These are phyloP conservation scores for Lucifuga dentata DNA, from an alignment of 2,113 vertebrate species.

Conservation along the genomic window DNA sequence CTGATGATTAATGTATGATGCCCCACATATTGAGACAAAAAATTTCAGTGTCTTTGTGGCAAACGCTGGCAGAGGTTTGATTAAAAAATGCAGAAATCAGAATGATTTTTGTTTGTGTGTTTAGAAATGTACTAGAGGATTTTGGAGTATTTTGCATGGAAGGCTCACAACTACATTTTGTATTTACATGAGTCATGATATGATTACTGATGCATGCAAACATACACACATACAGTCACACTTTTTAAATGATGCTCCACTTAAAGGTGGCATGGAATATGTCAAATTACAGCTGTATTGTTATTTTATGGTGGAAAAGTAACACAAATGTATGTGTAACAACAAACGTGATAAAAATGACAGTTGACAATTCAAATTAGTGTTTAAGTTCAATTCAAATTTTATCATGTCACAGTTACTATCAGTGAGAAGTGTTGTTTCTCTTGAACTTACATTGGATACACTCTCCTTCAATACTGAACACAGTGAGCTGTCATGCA, in stretches of 20 bases:
- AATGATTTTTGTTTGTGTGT: conserved; percentile 39
- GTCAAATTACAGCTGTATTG: too few species aligned
- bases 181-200: conserved; percentile 56
- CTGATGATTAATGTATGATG: conserved; percentile 75
- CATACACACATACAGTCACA: neutral
- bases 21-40: conserved; percentile 61
- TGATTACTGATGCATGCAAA: conserved; percentile 19
- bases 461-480: conserved; percentile 20
- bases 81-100: conserved; percentile 52
- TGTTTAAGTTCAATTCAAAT: conserved; percentile 2
- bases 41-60: conserved; percentile 42
- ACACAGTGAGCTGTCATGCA: conserved; percentile 24
- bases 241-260: neutral
- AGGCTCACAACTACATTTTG: conserved; percentile 36
- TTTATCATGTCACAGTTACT: neutral
- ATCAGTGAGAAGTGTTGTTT: conserved; percentile 10
- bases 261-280: too few species aligned
- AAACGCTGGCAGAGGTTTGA: conserved; percentile 53
- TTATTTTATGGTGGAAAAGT: conserved; percentile 18
- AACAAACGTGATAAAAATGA: neutral
- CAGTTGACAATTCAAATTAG: too few species aligned
- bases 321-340: conserved; percentile 2
- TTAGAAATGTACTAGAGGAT: conserved; percentile 37
- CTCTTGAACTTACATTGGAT: conserved; percentile 10
- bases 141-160: conserved; percentile 43